phyloP scores from a whole-genome alignment of 1,140 invertebrate genomes.

The Drosophila ananassae region DNA sequence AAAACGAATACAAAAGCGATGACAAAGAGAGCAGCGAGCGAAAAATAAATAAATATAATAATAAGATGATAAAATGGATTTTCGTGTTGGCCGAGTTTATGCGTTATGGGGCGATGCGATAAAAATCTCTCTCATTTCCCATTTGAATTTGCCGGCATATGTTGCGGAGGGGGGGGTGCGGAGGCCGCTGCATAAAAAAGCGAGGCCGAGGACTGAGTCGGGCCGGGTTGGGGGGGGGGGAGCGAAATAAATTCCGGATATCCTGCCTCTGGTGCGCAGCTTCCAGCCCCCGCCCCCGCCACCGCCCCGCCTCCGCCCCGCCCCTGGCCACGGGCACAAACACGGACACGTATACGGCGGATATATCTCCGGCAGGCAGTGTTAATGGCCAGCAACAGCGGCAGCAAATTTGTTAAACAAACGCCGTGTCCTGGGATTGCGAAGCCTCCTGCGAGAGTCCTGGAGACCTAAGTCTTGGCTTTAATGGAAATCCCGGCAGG shows the following conservation, averaged over 20 bases:
- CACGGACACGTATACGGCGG: slow-evolving; percentile 17
- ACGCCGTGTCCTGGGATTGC: slow-evolving; percentile 20
- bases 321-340: slow-evolving; percentile 1
- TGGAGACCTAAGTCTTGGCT: slow-evolving; percentile 26
- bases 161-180: slow-evolving; percentile 26
- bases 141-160: slow-evolving; percentile 70
- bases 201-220: not conserved
- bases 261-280: slow-evolving; percentile 47
- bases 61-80: slow-evolving; percentile 76
- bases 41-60: slow-evolving; percentile 68
- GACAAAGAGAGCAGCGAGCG: slow-evolving; percentile 5
- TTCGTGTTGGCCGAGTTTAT: slow-evolving; percentile 66
- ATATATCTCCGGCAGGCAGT: slow-evolving; percentile 27
- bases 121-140: slow-evolving; percentile 79
- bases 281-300: slow-evolving; percentile 6
- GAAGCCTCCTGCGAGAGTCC: slow-evolving; percentile 12
- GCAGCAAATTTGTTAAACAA: slow-evolving; percentile 61
- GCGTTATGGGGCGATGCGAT: slow-evolving; percentile 38
- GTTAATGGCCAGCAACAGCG: slow-evolving; percentile 51
- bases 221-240: not conserved
- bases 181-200: slow-evolving; percentile 19
- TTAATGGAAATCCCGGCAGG: slow-evolving; percentile 60
- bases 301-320: too few relatives aligned
- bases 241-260: slow-evolving; percentile 75
- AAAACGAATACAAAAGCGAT: not conserved